Base-by-base conservation (phyloP, 2,888 invertebrate species). In the Chrysolina oricalcia region DNA sequence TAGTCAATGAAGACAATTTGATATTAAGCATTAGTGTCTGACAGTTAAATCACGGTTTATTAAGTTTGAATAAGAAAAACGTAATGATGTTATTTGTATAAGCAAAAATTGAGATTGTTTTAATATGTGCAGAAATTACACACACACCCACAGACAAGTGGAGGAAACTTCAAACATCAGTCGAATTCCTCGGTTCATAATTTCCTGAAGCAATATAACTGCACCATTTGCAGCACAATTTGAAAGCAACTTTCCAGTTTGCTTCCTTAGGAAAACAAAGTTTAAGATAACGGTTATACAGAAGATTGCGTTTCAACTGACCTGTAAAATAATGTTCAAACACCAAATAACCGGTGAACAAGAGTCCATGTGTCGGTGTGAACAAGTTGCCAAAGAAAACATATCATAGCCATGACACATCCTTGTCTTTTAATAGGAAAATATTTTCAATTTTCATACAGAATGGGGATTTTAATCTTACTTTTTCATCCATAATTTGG, bases 241-340 rank as follows among this genome's bases (percentile, higher is more conserved):
- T 63, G 35, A 50, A 17, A 62, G 63, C 41, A 17, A 68, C 66
- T 63, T 73, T 62, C 41, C 48, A 40, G 67, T 41, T 41, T 23
- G 46, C 53, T 73, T 50, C 23, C 64, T 43, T 50, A 35, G 13
- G 53, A 73, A 69, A 69, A 73, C 53, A 69, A 67, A 53, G 2
- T 2, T 13, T 46, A 15, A 9, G 15, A 27, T 19, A 72, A 75
- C 59, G 66, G 56, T 66, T 46, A 62, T 69, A 72, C 56, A 68
- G 50, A 27, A 27, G 50, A 69, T 66, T 59, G 59, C 65, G n/a
- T 62, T 13, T 17, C 19, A 70, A 75, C 73, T 65, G 53, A 66
- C 5, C 19, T 27, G 67, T 70, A 76, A 73, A 76, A 76, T 76
- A 76, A 73, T 76, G 70, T 73, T 27, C 73, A 50, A 70, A 73